Base-by-base conservation (phyloP, 37 sponge, comb jelly and placozoan genomes). In the Mnemiopsis leidyi region DNA sequence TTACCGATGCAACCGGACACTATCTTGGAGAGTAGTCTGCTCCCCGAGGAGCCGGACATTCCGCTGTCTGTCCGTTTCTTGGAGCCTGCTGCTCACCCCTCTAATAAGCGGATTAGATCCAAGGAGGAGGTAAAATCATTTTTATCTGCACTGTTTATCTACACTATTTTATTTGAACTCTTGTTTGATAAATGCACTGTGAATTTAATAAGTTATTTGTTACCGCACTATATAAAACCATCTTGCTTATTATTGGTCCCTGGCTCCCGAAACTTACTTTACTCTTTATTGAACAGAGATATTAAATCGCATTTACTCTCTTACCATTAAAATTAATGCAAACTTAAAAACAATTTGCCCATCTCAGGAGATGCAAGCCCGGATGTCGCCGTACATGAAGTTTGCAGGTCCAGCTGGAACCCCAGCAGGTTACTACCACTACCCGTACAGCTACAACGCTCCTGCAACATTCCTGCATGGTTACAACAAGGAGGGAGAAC, bases 331-430 rank as follows among this genome's bases (percentile, higher is more conserved):
- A n/a, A n/a, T n/a, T n/a, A n/a, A n/a, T n/a, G n/a, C n/a, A n/a
- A n/a, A n/a, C n/a, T n/a, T n/a, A 48, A 13, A 18, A 48, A 48
- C 61, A 48, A 13, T 5, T 48, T 18, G 13, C 5, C 61, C 21
- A 20, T 79, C 34, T 79, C 82, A 79, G 82, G 82, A 79, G 82
- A 79, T 79, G 82, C 82, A 79, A 29, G 82, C 82, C 36, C 82
- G 82, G 82, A 36, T 79, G 37, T 13, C 37, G 7, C 82, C 23
- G 82, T 36, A 36, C 37, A 79, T 79, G 82, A 79, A 79, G 82
- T 69, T 28, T 25, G 24, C 73, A 21, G 73, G 73, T n/a, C 24
- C 1, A 3, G 73, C 24, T 5, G 35, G 82, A 16, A 21, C 36
- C 7, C 75, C 75, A 7, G 37, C 82, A 5, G 82, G 82, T 2